Conservation (phyloP, 2,888 invertebrate species). For the Diachrysia chrysitis region DNA sequence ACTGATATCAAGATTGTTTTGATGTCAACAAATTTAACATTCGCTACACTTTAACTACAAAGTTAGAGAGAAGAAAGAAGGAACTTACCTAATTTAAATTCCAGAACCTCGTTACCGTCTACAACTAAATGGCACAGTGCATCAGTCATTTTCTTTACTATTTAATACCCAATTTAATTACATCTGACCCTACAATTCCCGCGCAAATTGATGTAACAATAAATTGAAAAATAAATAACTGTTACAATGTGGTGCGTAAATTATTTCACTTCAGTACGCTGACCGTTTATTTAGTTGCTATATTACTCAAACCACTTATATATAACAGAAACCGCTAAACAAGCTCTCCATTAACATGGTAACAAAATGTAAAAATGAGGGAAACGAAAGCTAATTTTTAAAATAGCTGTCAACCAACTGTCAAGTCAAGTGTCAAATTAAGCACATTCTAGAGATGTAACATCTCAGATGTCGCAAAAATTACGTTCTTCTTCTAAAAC, state of each 20-base stretch:
- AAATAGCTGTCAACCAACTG: slow-evolving; percentile 54
- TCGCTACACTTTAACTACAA: not conserved
- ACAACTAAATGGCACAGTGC: slow-evolving; percentile 86
- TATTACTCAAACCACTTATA: slow-evolving; percentile 17
- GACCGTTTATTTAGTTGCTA: slow-evolving; percentile 10
- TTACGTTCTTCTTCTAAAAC: no score
- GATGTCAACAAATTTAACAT: not conserved
- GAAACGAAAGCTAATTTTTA: slow-evolving; percentile 53
- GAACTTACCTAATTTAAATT: slow-evolving; percentile 87
- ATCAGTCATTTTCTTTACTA: slow-evolving; percentile 79
- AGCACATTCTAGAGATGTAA: not conserved
- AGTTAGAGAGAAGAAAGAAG: not conserved
- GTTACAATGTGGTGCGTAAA: slow-evolving; percentile 1
- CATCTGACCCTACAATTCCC: slow-evolving; percentile 54
- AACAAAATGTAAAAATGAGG: slow-evolving; percentile 40
- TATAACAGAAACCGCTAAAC: slow-evolving; percentile 32
- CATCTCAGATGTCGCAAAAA: no score
- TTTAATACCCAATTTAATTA: slow-evolving; percentile 44
- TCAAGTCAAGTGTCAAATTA: no score
- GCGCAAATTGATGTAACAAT: slow-evolving; percentile 58
- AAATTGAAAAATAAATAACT: slow-evolving; percentile 13
- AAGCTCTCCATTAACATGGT: slow-evolving; percentile 20
- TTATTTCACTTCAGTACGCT: slow-evolving; percentile 10
- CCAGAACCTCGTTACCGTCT: slow-evolving; percentile 89
- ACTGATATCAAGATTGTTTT: slow-evolving; percentile 2